These are phyloP conservation scores for Cotesia typhae DNA, from an alignment of 1,140 invertebrate genomes.

Conservation along the genomic window DNA sequence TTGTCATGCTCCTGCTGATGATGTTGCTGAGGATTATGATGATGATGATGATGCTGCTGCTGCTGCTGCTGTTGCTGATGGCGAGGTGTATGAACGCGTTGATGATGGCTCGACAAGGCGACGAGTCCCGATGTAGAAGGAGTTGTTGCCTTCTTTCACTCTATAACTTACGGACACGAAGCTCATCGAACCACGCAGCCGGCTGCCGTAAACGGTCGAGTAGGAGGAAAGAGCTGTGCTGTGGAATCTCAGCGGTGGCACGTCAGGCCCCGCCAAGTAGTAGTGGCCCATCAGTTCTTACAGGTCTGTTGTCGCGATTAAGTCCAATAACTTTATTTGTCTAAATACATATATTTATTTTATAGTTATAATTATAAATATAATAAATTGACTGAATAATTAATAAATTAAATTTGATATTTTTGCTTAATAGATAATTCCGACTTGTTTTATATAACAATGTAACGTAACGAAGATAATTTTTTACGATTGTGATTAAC, in stretches of 20 bases:
- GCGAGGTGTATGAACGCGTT: constrained; percentile 46
- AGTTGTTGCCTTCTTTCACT: constrained; percentile 40
- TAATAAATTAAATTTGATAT: no score
- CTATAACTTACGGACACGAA: constrained; percentile 11
- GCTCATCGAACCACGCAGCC: constrained; percentile 19
- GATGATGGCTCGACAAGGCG: constrained; percentile 51
- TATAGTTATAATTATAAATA: neutral
- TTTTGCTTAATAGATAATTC: no score
- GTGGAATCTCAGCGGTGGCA: constrained; percentile 26
- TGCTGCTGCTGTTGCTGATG: constrained; percentile 26
- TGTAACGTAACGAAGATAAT: no score
- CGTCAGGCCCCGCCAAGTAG: constrained; percentile 14
- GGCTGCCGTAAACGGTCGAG: constrained; percentile 21
- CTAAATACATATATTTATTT: constrained; percentile 9
- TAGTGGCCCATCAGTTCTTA: constrained; percentile 34
- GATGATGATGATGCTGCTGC: neutral
- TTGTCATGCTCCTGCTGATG: neutral
- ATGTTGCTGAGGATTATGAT: neutral
- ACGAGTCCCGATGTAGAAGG: constrained; percentile 29
- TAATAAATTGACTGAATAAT: neutral
- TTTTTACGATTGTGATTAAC: no score
- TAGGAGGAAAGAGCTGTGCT: constrained; percentile 33
- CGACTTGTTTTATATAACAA: no score
- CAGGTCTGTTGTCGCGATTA: constrained; percentile 33
- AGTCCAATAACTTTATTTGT: constrained; percentile 17